Base-by-base conservation (phyloP, 2,888 invertebrate species). In the Aphidoletes aphidimyza region DNA sequence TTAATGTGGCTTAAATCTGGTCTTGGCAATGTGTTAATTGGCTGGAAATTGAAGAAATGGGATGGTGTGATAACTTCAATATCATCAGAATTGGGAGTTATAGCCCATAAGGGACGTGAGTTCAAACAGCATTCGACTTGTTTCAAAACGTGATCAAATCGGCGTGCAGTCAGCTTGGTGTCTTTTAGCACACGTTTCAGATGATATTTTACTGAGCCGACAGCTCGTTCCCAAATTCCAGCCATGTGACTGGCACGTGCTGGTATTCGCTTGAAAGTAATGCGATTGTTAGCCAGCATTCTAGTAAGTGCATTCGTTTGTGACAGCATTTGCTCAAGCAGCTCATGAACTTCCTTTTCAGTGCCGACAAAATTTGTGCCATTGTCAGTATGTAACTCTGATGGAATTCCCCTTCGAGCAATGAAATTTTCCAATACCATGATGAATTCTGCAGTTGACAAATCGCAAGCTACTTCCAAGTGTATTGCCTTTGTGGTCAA, bases 181-280 rank as follows among this genome's bases (percentile, higher is more conserved):
- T n/a, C n/a, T n/a, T n/a, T n/a, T n/a, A n/a, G n/a, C n/a, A n/a
- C n/a, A n/a, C n/a, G n/a, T n/a, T n/a, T n/a, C n/a, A n/a, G n/a
- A n/a, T n/a, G n/a, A n/a, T n/a, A n/a, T n/a, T n/a, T n/a, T n/a
- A n/a, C n/a, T n/a, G n/a, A n/a, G n/a, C n/a, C n/a, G n/a, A n/a
- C n/a, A n/a, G n/a, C n/a, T n/a, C n/a, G n/a, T n/a, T n/a, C n/a
- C n/a, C n/a, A n/a, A n/a, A n/a, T n/a, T n/a, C n/a, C n/a, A n/a
- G n/a, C n/a, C n/a, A n/a, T n/a, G n/a, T n/a, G n/a, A n/a, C n/a
- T n/a, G 22, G 87, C 85, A 14, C 84, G 83, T 0, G 88, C 87
- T 5, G 88, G 87, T 2, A 54, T 54, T 37, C 86, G 87, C 42
- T 88, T 89, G 22, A 22, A 78, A 19, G 1, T 14, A n/a, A 78